phyloP scores from a whole-genome alignment of 2,797 vertebrate genomes.

The Arremon brunneinucha region DNA sequence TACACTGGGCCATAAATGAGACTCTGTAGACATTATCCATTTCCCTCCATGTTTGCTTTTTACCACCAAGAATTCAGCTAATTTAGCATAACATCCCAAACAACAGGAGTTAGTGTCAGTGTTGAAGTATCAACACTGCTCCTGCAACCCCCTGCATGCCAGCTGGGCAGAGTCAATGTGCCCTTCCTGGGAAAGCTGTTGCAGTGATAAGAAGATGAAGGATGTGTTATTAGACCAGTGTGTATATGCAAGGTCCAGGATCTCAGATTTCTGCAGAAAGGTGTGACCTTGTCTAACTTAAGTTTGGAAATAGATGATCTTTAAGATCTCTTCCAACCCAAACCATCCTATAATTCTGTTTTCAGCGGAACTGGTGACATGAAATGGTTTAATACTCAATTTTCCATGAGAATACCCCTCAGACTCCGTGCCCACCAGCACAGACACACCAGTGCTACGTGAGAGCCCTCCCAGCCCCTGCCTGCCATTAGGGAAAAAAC shows the following conservation, averaged over 20 bases:
- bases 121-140: background rate
- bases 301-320: background rate
- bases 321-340: background rate
- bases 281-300: background rate
- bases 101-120: background rate
- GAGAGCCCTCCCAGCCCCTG: background rate
- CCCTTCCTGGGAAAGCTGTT: background rate
- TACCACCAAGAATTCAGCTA: background rate
- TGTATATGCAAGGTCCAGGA: background rate
- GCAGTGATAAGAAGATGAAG: background rate
- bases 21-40: background rate
- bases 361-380: background rate
- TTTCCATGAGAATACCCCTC: background rate
- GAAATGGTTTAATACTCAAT: background rate
- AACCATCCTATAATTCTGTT: background rate
- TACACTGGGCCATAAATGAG: background rate
- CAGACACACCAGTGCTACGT: background rate
- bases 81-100: background rate
- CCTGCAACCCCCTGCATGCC: background rate
- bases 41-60: background rate
- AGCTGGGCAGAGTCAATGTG: background rate
- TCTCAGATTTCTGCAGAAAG: background rate
- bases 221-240: background rate
- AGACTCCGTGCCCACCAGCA: background rate
- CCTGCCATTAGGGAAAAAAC: background rate